phyloP scores from a whole-genome alignment of 2,113 vertebrate genomes.

The Nannospalax galili region DNA sequence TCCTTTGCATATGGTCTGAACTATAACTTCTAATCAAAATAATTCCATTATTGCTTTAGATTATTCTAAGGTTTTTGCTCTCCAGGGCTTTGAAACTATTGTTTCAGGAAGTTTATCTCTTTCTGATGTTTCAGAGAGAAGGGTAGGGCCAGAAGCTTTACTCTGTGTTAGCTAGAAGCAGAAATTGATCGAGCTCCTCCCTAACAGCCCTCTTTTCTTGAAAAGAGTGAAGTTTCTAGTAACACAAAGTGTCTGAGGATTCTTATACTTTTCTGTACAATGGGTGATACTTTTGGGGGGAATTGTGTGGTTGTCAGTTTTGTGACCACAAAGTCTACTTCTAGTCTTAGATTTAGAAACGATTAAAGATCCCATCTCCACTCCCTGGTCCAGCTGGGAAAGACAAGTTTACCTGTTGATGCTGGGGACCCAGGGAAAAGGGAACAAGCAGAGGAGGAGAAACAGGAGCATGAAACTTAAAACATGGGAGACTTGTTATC shows the following conservation, averaged over 20 bases:
- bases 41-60: not conserved
- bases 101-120: not conserved
- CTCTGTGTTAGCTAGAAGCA: not conserved
- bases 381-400: not conserved
- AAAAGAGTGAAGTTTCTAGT: not conserved
- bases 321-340: constrained; percentile 30
- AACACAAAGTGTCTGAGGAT: not conserved
- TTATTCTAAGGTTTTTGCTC: not conserved
- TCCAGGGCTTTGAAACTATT: not conserved
- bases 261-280: not conserved
- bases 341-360: constrained; percentile 23
- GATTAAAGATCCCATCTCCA: not conserved
- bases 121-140: not conserved
- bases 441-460: not conserved
- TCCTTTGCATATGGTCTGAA: not conserved
- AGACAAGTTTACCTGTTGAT: not conserved
- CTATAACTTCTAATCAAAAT: not conserved
- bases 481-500: not conserved
- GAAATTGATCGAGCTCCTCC: not conserved
- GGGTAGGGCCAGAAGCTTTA: not conserved
- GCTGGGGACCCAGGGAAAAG: not conserved
- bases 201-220: not conserved
- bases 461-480: not conserved
- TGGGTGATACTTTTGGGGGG: not conserved
- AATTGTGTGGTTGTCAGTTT: not conserved